These are phyloP conservation scores for Labrus mixtus DNA, from an alignment of 2,113 vertebrate genomes.

Conservation along the genomic window DNA sequence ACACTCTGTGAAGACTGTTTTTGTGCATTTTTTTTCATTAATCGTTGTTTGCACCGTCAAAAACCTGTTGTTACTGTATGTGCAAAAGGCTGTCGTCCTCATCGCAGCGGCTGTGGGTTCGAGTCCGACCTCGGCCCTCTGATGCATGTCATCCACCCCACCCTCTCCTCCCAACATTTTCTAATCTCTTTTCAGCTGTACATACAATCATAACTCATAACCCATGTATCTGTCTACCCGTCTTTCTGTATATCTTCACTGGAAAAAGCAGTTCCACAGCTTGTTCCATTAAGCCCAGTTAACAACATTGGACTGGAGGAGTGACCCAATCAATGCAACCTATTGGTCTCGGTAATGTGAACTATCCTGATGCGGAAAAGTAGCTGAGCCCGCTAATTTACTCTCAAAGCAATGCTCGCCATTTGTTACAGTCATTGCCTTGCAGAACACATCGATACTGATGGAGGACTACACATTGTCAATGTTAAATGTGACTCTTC, in stretches of 20 bases:
- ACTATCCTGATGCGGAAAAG: conserved; percentile 48
- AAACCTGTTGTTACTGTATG: too few species aligned
- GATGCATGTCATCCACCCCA: too few species aligned
- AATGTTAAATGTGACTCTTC: conserved; percentile 7
- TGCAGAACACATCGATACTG: conserved; percentile 14
- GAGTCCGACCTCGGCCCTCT: too few species aligned
- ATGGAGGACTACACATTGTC: not conserved
- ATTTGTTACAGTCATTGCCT: conserved; percentile 24
- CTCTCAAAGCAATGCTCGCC: conserved; percentile 18
- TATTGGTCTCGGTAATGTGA: conserved; percentile 56
- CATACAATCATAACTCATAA: too few species aligned
- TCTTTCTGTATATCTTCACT: not conserved
- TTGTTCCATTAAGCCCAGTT: conserved; percentile 52
- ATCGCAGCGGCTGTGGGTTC: too few species aligned
- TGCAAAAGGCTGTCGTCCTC: too few species aligned
- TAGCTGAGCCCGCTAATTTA: conserved; percentile 42
- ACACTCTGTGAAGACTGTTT: too few species aligned
- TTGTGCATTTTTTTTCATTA: too few species aligned
- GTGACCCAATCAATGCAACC: conserved; percentile 58
- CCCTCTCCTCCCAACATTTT: too few species aligned
- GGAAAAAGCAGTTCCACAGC: conserved; percentile 6
- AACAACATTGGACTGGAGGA: conserved; percentile 39
- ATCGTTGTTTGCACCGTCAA: too few species aligned
- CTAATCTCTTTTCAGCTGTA: too few species aligned
- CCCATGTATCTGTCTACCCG: too few species aligned